These are phyloP conservation scores for Pseudanteris insignis DNA, from an alignment of 2,888 invertebrate genomes.

Conservation along the genomic window DNA sequence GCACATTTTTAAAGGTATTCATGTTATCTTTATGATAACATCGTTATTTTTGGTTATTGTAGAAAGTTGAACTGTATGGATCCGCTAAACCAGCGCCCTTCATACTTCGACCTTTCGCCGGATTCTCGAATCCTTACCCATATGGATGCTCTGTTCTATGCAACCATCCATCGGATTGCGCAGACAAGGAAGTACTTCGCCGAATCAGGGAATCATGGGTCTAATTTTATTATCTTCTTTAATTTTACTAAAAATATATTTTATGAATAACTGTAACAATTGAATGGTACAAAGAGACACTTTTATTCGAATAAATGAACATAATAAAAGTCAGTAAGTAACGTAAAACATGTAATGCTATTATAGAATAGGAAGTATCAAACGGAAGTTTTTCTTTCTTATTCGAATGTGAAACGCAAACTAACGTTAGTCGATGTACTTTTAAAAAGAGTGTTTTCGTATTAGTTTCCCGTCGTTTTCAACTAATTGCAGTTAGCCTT, in stretches of 20 bases:
- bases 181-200: conserved; percentile 77
- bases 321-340: no score
- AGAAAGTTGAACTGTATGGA: conserved; percentile 59
- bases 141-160: conserved; percentile 83
- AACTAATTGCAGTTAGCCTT: no score
- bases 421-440: no score
- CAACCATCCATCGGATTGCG: conserved; percentile 83
- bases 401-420: no score
- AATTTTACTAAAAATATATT: neutral
- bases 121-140: conserved; percentile 83
- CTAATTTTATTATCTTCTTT: conserved; percentile 47
- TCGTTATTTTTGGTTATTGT: conserved; percentile 17
- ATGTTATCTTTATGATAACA: conserved; percentile 19
- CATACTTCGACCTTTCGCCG: conserved; percentile 80
- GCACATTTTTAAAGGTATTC: no score
- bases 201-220: conserved; percentile 79
- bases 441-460: no score
- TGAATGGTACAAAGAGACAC: no score
- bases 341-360: no score
- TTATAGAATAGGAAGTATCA: neutral
- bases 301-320: no score
- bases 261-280: neutral
- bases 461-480: no score
- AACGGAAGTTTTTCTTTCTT: no score
- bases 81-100: conserved; percentile 75